Percentiles rank a stretch among this genome's conserved stretches.
Conservation (phyloP, 2,113 vertebrate species). For the Cariama cristata region DNA sequence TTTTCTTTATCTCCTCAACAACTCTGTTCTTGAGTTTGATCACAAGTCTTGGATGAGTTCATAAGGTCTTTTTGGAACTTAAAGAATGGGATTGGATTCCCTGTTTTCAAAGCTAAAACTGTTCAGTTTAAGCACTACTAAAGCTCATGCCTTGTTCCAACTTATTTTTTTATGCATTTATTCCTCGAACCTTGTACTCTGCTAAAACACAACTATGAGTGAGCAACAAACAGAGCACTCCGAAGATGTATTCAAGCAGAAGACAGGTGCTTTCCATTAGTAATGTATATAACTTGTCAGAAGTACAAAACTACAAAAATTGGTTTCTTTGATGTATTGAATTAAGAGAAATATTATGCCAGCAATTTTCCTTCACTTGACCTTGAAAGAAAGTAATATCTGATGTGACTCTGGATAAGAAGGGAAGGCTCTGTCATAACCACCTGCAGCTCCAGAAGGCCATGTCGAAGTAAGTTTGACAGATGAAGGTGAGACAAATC, state of each 20-base stretch:
- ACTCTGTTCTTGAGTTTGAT: neutral
- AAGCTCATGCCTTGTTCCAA: neutral
- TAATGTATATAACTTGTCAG: neutral
- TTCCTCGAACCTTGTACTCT: neutral
- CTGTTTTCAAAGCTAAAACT: neutral
- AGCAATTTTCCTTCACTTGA: neutral
- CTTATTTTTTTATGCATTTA: neutral
- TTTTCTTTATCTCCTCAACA: neutral
- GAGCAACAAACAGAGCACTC: neutral
- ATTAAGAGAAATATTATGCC: neutral
- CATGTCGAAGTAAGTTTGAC: rapidly evolving
- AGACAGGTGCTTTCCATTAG: neutral
- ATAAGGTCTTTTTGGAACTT: neutral
- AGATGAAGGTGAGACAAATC: neutral
- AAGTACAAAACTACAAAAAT: neutral
- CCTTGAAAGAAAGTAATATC: neutral
- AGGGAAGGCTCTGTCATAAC: neutral
- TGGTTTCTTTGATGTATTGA: neutral
- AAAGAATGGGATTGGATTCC: neutral
- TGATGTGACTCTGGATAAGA: neutral
- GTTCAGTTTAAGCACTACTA: neutral
- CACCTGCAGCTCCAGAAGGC: neutral
- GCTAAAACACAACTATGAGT: neutral
- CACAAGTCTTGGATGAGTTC: neutral
- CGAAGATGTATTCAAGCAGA: neutral